Conservation (phyloP, 2,113 vertebrate genomes). For the Osmerus eperlanus region DNA sequence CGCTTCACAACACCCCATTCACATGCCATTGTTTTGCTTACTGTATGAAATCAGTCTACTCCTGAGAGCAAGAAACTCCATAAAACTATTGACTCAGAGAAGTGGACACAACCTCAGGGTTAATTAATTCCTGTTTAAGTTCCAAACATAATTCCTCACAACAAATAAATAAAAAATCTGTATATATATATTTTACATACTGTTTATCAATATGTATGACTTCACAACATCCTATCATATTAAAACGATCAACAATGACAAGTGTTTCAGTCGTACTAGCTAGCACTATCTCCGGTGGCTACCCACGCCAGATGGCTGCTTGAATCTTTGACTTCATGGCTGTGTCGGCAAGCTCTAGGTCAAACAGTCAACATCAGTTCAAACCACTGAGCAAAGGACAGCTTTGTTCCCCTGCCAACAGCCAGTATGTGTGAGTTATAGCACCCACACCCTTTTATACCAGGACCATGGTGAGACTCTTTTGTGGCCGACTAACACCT, state of each 20-base stretch:
- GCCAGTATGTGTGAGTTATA: constrained; percentile 51
- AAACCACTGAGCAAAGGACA: constrained; percentile 30
- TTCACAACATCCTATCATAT: constrained; percentile 36
- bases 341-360: constrained; percentile 42
- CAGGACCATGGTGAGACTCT: constrained; percentile 28
- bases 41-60: no score
- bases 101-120: constrained; percentile 16
- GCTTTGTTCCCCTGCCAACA: constrained; percentile 42
- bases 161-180: no score
- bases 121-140: no score
- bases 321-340: constrained; percentile 46
- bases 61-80: no score
- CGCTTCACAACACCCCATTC: neutral
- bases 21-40: no score
- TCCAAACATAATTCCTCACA: no score
- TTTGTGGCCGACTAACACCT: neutral
- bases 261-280: no score
- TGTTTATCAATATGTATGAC: neutral
- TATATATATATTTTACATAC: no score
- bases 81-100: constrained; percentile 1
- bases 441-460: constrained; percentile 38
- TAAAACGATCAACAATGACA: no score
- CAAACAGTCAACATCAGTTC: constrained; percentile 51
- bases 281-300: no score
- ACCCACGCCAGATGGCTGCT: constrained; percentile 15